Evolutionary conservation across 2,113 vertebrate species (phyloP).

Genomic region (Puntigrus tetrazona): DNA sequence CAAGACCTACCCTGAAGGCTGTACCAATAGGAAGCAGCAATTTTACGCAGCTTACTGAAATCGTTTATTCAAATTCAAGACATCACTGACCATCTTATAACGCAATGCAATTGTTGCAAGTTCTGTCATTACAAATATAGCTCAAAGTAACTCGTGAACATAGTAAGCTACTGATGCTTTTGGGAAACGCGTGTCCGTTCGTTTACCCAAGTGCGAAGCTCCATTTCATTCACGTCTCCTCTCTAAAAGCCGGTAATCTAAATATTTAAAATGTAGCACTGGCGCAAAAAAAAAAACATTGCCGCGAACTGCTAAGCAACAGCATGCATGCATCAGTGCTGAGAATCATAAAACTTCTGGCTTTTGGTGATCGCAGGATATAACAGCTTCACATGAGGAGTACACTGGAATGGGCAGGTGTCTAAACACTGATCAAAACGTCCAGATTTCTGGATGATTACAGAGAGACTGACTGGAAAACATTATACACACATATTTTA

Average conservation of each 20-base stretch:
- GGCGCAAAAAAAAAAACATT: neutral
- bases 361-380: neutral
- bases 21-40: too few relatives aligned
- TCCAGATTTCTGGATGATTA: neutral
- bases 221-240: neutral
- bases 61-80: too few relatives aligned
- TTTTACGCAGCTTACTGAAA: too few relatives aligned
- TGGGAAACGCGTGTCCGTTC: too few relatives aligned
- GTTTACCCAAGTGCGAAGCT: too few relatives aligned
- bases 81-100: too few relatives aligned
- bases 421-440: neutral
- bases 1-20: too few relatives aligned
- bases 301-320: neutral
- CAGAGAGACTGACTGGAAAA: neutral
- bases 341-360: neutral
- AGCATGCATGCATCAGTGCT: neutral
- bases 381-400: neutral
- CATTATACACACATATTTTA: too few relatives aligned
- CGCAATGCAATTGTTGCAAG: too few relatives aligned
- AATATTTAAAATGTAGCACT: constrained; percentile 36
- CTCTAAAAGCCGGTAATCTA: constrained; percentile 4
- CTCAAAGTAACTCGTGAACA: too few relatives aligned
- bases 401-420: neutral
- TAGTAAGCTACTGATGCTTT: too few relatives aligned
- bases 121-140: too few relatives aligned